A percentile compares a stretch with the other conserved stretches of the same genome.
phyloP scores from a whole-genome alignment of 1,140 invertebrate species.

The Heterodera schachtii region DNA sequence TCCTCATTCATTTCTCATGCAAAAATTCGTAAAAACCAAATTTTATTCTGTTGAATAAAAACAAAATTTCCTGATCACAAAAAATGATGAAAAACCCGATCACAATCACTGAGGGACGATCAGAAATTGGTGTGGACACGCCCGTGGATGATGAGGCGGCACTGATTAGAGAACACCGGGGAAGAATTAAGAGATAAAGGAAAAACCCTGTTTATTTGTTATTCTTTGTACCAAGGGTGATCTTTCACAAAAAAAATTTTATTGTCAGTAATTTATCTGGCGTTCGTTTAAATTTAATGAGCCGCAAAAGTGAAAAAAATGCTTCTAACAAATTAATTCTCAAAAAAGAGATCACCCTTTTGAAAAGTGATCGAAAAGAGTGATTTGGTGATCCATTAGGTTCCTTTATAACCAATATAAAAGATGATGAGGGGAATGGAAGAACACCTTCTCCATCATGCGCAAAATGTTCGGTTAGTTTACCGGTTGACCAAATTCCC shows the following conservation, averaged over 20 bases:
- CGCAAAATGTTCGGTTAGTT: no score
- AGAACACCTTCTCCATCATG: no score
- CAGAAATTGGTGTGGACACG: not conserved
- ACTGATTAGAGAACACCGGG: no score
- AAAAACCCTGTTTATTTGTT: not conserved
- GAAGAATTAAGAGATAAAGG: not conserved
- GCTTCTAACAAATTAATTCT: no score
- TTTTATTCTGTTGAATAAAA: not conserved
- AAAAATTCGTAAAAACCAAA: not conserved
- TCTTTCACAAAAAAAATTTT: not conserved
- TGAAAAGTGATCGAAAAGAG: not conserved
- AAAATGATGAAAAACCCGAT: not conserved
- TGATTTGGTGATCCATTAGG: not conserved
- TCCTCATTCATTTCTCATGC: no score
- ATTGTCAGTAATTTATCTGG: not conserved
- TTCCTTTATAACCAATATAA: not conserved
- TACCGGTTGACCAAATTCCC: no score
- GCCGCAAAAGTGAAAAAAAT: no score
- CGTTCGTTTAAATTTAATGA: no score
- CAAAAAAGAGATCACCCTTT: not conserved
- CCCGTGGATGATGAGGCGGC: not conserved
- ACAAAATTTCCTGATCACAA: not conserved
- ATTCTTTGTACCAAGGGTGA: not conserved
- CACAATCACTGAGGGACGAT: no score
- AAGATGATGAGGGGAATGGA: not conserved